phyloP scores from a whole-genome alignment of 2,797 vertebrate species.

The Mus caroli region DNA sequence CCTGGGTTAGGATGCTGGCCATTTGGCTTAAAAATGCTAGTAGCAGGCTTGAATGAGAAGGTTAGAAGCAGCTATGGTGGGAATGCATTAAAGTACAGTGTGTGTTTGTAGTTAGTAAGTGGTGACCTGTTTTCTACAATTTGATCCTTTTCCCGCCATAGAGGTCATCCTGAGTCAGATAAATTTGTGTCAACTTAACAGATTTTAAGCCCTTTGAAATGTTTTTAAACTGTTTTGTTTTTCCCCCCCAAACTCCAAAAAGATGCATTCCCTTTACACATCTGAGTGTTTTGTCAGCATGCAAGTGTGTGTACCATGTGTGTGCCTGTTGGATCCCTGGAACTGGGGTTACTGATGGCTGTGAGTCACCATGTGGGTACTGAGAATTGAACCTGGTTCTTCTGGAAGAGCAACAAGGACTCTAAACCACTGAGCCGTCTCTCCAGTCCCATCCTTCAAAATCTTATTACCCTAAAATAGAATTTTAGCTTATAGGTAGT shows the following conservation, averaged over 20 bases:
- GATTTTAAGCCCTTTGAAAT: conserved; percentile 51
- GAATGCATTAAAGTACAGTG: neutral
- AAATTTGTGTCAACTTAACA: neutral
- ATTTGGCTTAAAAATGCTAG: neutral
- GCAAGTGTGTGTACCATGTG: neutral
- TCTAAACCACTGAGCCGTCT: neutral
- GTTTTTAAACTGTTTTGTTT: neutral
- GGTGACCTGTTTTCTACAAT: neutral
- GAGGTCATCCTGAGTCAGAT: neutral
- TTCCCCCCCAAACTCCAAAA: neutral
- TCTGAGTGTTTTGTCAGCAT: neutral
- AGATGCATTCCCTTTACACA: neutral
- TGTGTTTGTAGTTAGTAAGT: neutral
- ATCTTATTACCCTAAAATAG: neutral
- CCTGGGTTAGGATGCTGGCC: neutral
- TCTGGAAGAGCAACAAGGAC: neutral
- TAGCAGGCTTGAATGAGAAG: neutral
- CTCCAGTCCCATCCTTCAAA: neutral
- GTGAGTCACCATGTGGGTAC: neutral
- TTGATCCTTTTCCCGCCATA: neutral
- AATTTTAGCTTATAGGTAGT: neutral
- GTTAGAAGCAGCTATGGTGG: neutral
- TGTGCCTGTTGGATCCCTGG: neutral
- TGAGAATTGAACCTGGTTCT: neutral
- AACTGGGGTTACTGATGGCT: neutral